Evolutionary conservation across 2,113 vertebrate species (phyloP).

Genomic region (Thamnophis sirtalis): DNA sequence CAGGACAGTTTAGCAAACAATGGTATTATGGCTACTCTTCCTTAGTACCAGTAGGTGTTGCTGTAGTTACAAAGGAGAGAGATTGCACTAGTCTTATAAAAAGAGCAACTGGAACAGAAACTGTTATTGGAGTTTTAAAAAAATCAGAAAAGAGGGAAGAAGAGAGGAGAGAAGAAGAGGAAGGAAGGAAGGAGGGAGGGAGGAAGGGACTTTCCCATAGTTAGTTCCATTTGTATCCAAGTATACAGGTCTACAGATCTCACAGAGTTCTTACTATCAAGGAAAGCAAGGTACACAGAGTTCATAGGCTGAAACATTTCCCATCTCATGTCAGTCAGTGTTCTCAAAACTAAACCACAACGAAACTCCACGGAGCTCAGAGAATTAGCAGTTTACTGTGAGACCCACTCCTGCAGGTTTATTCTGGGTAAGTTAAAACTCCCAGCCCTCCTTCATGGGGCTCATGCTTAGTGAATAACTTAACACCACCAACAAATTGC

Average conservation of each 20-base stretch:
- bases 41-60: conserved; percentile 56
- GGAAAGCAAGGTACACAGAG: too few species aligned
- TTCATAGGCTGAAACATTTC: background rate
- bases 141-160: too few species aligned
- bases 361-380: background rate
- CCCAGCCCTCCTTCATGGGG: background rate
- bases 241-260: background rate
- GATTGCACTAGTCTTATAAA: background rate
- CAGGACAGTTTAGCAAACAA: background rate
- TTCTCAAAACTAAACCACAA: background rate
- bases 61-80: conserved; percentile 48
- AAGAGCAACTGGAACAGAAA: background rate
- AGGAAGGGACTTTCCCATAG: background rate
- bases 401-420: background rate
- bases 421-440: background rate
- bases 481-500: background rate
- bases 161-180: too few species aligned
- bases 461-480: background rate
- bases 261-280: background rate
- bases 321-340: background rate
- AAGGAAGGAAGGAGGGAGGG: background rate
- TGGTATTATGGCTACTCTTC: background rate
- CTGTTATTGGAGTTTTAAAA: background rate
- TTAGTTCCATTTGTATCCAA: too few species aligned
- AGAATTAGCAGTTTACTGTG: background rate